Evolutionary conservation across 2,888 invertebrate genomes (phyloP).

Genomic region (Petrophora chlorosata): DNA sequence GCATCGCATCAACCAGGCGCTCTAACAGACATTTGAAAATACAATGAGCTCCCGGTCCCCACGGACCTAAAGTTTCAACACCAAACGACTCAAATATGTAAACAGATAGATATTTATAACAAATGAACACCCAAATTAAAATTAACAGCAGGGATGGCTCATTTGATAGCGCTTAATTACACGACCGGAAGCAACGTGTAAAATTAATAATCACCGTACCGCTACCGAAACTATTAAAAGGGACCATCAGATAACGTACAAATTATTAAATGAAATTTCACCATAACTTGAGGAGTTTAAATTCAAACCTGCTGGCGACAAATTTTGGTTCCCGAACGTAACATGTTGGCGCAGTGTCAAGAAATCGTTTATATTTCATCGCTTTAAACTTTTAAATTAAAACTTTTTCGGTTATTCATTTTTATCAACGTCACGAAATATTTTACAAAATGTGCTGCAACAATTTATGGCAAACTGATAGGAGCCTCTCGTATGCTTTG

Average conservation of each 20-base stretch:
- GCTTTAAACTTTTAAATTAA: constrained; percentile 34
- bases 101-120: no score
- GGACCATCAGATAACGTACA: constrained; percentile 13
- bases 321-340: constrained; percentile 31
- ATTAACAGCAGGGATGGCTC: no score
- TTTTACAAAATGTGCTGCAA: constrained; percentile 19
- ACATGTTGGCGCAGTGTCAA: constrained; percentile 48
- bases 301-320: constrained; percentile 34
- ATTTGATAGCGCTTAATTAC: constrained; percentile 10
- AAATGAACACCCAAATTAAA: no score
- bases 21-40: no score
- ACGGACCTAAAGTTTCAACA: no score
- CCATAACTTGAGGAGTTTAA: constrained; percentile 26
- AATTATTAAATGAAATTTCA: constrained; percentile 35
- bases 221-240: constrained; percentile 32
- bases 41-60: no score
- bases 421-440: constrained; percentile 21
- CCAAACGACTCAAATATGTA: no score
- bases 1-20: no score
- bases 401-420: constrained; percentile 26
- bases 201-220: constrained; percentile 19
- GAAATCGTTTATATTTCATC: constrained; percentile 41
- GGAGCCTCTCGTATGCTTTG: neutral
- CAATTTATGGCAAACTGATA: constrained; percentile 2
- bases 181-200: constrained; percentile 2